Percentiles rank a stretch among this genome's conserved stretches.
phyloP scores from a whole-genome alignment of 2,888 invertebrate genomes.

The Tribolium freemani region DNA sequence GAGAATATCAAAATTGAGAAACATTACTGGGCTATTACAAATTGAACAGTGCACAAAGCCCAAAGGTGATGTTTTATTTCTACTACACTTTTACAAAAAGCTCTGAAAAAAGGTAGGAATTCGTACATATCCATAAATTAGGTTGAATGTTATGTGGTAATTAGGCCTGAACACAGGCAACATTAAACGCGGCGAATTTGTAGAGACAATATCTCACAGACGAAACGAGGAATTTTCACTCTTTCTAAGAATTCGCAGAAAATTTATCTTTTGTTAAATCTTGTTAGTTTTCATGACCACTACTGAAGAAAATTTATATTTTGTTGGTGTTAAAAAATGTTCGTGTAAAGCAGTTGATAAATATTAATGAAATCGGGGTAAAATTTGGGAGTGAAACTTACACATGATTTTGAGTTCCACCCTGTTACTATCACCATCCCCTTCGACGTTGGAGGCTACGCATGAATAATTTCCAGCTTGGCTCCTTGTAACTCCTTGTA shows the following conservation, averaged over 20 bases:
- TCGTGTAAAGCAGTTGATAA: no score
- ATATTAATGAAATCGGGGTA: neutral
- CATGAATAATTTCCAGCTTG: slow-evolving; percentile 92
- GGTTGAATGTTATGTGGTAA: neutral
- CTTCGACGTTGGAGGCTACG: slow-evolving; percentile 92
- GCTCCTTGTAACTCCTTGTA: slow-evolving; percentile 83
- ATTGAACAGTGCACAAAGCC: no score
- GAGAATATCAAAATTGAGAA: no score
- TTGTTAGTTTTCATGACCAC: no score
- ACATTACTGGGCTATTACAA: no score
- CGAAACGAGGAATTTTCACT: neutral
- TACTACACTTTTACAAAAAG: neutral
- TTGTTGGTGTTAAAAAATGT: no score
- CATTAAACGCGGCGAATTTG: neutral
- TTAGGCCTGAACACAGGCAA: neutral
- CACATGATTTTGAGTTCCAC: slow-evolving; percentile 91
- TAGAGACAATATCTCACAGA: neutral
- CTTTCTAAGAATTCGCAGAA: neutral
- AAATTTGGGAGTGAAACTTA: slow-evolving; percentile 72
- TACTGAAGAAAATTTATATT: no score
- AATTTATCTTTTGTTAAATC: neutral
- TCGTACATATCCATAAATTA: neutral
- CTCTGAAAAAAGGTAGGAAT: neutral
- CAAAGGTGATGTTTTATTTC: no score
- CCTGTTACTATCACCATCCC: slow-evolving; percentile 87